Base-by-base conservation (phyloP, 2,888 invertebrate species). In the Lordiphosa andalusiaca region DNA sequence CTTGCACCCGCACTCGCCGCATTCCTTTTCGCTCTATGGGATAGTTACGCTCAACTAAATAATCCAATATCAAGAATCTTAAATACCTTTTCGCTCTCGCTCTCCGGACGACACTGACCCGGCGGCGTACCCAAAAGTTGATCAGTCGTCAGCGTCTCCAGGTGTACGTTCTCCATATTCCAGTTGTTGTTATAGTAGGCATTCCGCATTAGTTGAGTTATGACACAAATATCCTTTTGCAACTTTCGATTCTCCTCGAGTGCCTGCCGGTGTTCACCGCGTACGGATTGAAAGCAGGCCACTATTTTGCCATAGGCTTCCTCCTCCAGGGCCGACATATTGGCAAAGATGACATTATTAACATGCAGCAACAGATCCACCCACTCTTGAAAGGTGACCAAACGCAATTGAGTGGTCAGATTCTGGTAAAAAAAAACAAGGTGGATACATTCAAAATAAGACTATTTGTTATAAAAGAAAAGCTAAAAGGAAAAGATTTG, bases 321-420 rank as follows among this genome's bases (percentile, higher is more conserved):
- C 51, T 88, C 84, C 81, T 94, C 93, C 63, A 94, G 84, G 64
- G 92, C 92, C 59, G 92, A 91, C 36, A 93, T 91, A n/a, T 92
- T 92, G 53, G 89, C 90, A 9, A 93, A 91, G 44, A 93, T 86
- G 86, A 92, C 90, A 50, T 90, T 89, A 84, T 93, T 93, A 69
- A 93, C 92, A 48, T 92, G 91, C 1, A 91, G 90, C 55, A 93
- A 87, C 82, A 92, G 91, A 44, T 90, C 90, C n/a, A 93, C 91
- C 93, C 93, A 93, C 72, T 92, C 91, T 30, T 81, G 90, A 85
- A 88, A 93, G 86, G 93, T 91, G 37, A 91, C 89, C 68, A 93
- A 89, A 87, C 94, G 94, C 71, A 92, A 90, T 94, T 95, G 82
- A 4, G 87, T 10, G 6, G 50, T 9, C 12, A 44, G 38, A 6